These are phyloP conservation scores for Drosophila nigrodunni DNA, from an alignment of 1,140 invertebrate genomes.

Conservation along the genomic window DNA sequence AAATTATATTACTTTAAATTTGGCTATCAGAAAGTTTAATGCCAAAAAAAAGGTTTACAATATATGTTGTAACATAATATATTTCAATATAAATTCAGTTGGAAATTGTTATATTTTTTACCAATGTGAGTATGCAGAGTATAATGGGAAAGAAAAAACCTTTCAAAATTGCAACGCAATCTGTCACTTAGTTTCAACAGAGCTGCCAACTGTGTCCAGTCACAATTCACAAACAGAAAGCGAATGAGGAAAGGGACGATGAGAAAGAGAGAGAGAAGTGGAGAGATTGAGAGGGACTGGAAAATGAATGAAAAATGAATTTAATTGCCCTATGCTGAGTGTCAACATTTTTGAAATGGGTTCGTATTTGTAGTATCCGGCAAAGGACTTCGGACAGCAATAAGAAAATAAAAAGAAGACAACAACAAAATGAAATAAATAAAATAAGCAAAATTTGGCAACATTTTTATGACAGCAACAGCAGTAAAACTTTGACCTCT, in stretches of 20 bases:
- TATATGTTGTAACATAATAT: neutral
- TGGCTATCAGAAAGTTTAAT: too few relatives aligned
- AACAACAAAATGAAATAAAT: neutral
- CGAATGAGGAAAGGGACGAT: neutral
- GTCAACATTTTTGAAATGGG: constrained; percentile 83
- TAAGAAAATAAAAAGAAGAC: constrained; percentile 12
- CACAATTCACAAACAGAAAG: constrained; percentile 20
- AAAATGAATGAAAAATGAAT: constrained; percentile 81
- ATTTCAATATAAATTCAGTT: constrained; percentile 15
- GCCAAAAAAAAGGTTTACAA: neutral
- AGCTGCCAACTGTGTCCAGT: constrained; percentile 71
- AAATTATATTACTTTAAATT: too few relatives aligned
- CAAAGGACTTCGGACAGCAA: constrained; percentile 36
- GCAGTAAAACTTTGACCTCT: constrained; percentile 78
- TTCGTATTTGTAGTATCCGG: constrained; percentile 57
- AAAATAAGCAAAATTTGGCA: constrained; percentile 53
- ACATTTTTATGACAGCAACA: constrained; percentile 82
- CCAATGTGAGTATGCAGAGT: constrained; percentile 10
- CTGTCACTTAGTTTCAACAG: constrained; percentile 79
- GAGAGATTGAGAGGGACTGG: neutral
- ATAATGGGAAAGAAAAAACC: constrained; percentile 50
- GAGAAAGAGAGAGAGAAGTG: neutral
- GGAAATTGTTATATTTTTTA: constrained; percentile 28
- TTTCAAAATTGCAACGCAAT: constrained; percentile 77
- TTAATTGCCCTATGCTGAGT: constrained; percentile 82